Base-by-base conservation (phyloP, 2,888 invertebrate species). In the Drosophila pseudotakahashii region DNA sequence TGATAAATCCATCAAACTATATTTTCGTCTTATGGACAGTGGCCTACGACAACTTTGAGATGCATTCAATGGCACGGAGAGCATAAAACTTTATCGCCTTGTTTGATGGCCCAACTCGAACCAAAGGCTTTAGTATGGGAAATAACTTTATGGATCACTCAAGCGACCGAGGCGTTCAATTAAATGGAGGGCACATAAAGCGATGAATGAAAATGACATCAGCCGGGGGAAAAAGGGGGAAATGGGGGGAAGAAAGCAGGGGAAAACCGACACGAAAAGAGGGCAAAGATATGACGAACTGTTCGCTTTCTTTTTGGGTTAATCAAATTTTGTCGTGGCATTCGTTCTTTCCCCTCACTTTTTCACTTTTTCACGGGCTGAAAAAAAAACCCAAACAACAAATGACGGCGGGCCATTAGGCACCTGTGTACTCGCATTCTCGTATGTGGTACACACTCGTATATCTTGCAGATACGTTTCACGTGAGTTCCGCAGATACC, bases 261-360 rank as follows among this genome's bases (percentile, higher is more conserved):
- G 32, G 14, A 51, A 54, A 47, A 14, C 4, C 19, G 23, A 37
- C 32, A 14, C 16, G 30, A 58, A 55, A 52, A 42, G 36, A 16
- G 50, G 48, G 34, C 42, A 70, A 16, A 70, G 44, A 62, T 62
- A 64, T 62, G 50, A 50, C 42, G 41, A 42, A 42, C 47, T 14
- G 36, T 26, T 26, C 32, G 30, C n/a, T 32, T 67, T 64, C 58
- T 81, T 77, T 82, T 76, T 83, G 81, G 87, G 82, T 82, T 86
- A 86, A 82, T 83, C 87, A 86, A 82, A 86, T 84, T 87, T 83
- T 54, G 78, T 62, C 63, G 73, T 44, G 61, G 54, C 41, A 54
- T 41, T 32, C 60, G 26, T 45, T 69, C 75, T 73, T 76, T 72
- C 73, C 73, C 44, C 26, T 16, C 32, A 3, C 32, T 47, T 42